Conservation (phyloP, 2,113 vertebrate genomes). For the Phocoena sinus region DNA sequence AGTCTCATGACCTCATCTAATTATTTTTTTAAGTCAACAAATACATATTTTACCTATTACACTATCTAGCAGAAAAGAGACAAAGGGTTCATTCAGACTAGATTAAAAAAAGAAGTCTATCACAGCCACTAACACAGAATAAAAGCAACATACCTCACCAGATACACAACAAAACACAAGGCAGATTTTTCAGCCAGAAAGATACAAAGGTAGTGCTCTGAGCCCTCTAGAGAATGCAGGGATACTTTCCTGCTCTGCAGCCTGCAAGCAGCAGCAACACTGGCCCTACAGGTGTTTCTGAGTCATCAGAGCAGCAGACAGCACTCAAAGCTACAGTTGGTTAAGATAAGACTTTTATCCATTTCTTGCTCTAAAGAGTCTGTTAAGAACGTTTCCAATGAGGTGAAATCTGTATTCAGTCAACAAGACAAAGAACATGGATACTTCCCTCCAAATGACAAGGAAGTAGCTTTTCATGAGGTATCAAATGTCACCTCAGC, state of each 20-base stretch:
- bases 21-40: slow-evolving; percentile 61
- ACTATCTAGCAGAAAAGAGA: slow-evolving; percentile 31
- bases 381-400: background rate
- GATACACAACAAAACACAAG: background rate
- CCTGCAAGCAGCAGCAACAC: background rate
- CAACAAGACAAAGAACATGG: background rate
- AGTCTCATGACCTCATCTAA: slow-evolving; percentile 64
- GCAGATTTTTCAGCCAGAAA: background rate
- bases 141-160: slow-evolving; percentile 43
- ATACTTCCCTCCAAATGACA: background rate
- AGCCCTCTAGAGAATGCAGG: background rate
- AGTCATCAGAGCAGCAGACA: background rate
- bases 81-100: slow-evolving; percentile 52
- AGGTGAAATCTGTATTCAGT: background rate
- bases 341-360: background rate
- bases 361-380: background rate
- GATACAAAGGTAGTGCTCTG: background rate
- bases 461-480: background rate
- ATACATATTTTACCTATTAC: slow-evolving; percentile 59
- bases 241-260: background rate
- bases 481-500: too few relatives aligned
- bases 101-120: background rate
- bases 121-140: slow-evolving; percentile 51
- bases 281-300: slow-evolving; percentile 19
- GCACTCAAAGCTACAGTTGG: background rate